Evolutionary conservation across 2,888 invertebrate species (phyloP).

Genomic region (Nephrotoma guestfalica): DNA sequence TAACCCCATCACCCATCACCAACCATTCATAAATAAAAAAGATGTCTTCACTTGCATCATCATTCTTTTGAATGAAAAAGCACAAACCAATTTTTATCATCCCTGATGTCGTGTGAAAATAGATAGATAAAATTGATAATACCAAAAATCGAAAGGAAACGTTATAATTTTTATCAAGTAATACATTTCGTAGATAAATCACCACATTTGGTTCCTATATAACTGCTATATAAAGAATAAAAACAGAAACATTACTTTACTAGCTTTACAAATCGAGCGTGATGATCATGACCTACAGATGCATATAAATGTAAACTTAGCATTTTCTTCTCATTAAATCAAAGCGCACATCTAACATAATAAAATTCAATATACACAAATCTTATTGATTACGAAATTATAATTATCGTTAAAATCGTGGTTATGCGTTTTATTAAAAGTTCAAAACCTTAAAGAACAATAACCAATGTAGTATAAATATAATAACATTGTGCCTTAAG

Average conservation of each 20-base stretch:
- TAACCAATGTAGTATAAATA: background rate
- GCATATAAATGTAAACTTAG: background rate
- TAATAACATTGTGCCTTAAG: background rate
- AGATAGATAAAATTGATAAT: too few relatives aligned
- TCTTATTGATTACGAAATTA: background rate
- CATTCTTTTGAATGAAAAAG: too few relatives aligned
- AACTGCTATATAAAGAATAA: background rate
- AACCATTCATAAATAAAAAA: too few relatives aligned
- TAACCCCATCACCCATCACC: too few relatives aligned
- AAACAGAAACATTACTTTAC: background rate
- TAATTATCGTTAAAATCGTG: background rate
- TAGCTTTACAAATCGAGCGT: background rate
- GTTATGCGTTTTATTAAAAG: background rate
- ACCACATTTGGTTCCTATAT: too few relatives aligned
- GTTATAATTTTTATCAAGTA: too few relatives aligned
- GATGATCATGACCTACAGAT: background rate
- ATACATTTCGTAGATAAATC: too few relatives aligned
- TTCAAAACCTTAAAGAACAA: background rate
- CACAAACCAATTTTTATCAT: too few relatives aligned
- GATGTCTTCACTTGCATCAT: too few relatives aligned
- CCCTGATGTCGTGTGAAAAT: too few relatives aligned
- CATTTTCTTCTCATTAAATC: background rate
- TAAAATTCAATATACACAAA: background rate
- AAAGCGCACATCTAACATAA: background rate
- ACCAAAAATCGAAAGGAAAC: too few relatives aligned